Conservation (phyloP, 2,797 vertebrate genomes). For the Pipistrellus pipistrellus region DNA sequence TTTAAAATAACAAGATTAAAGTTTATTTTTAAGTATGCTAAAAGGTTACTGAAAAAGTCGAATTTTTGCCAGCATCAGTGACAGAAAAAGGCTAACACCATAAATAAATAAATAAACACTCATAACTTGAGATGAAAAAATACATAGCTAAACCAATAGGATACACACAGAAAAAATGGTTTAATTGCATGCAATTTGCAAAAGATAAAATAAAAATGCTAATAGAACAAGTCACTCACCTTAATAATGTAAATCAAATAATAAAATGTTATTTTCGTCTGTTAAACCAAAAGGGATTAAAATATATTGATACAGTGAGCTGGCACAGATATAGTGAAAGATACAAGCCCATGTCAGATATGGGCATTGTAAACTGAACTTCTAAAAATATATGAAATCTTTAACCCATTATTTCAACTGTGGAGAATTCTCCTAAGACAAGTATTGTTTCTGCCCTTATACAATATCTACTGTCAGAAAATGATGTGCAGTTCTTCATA, state of each 20-base stretch:
- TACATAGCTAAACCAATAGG: constrained; percentile 7
- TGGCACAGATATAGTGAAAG: background rate
- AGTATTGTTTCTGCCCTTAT: background rate
- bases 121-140: constrained; percentile 2
- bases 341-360: background rate
- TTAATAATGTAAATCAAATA: constrained; percentile 32
- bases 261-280: constrained; percentile 16
- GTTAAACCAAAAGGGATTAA: background rate
- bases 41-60: background rate
- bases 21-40: background rate
- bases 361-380: background rate
- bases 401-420: background rate
- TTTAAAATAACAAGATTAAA: constrained; percentile 32
- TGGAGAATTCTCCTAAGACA: background rate
- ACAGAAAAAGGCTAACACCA: background rate
- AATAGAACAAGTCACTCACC: background rate
- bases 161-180: background rate
- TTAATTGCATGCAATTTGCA: background rate
- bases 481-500: background rate
- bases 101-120: background rate
- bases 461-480: too few species aligned
- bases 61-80: background rate
- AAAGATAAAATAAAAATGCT: constrained; percentile 48
- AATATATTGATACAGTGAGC: background rate
- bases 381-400: background rate